Evolutionary conservation across 2,888 invertebrate species (phyloP), one percentile per base, ranked within the genome.

Genomic region (Chrysodeixis includens): DNA sequence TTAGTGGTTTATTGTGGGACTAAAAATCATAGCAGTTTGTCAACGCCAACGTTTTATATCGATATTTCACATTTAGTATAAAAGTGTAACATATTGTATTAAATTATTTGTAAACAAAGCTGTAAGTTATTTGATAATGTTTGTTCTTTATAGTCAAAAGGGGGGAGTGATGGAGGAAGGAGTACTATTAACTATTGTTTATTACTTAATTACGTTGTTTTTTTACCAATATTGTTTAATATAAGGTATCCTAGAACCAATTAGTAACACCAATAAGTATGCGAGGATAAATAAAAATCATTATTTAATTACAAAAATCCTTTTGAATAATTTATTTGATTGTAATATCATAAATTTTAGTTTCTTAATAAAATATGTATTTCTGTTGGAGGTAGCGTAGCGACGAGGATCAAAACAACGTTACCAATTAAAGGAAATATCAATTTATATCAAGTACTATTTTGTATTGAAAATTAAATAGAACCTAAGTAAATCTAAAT

Each of bases 1-100:
- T 40, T 40, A 40, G 40, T 40, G 40, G 40, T 40, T 40, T 40
- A 40, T 40, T 40, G 40, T n/a, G 40, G n/a, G 14, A n/a, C n/a
- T 5, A n/a, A 14, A n/a, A 35, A 35, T 35, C 35, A 40, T 14
- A 40, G n/a, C n/a, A 40, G 40, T 40, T 40, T 40, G 40, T 40
- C n/a, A n/a, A n/a, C 40, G n/a, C n/a, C 40, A n/a, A 40, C 6
- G n/a, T 40, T 40, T 40, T 6, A 40, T 5, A 5, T 4, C 35
- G 35, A 2, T 6, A n/a, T 40, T 40, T 6, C 14, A 40, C n/a
- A n/a, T 32, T 10, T 32, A 26, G 26, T 26, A 26, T 26, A n/a
- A n/a, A n/a, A n/a, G n/a, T n/a, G n/a, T n/a, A n/a, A n/a, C n/a
- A n/a, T n/a, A n/a, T n/a, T n/a, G n/a, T n/a, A n/a, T n/a, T n/a